Evolutionary conservation across 1,140 invertebrate genomes (phyloP), one percentile per base, ranked within the genome.

Genomic region (Drosophila varians): DNA sequence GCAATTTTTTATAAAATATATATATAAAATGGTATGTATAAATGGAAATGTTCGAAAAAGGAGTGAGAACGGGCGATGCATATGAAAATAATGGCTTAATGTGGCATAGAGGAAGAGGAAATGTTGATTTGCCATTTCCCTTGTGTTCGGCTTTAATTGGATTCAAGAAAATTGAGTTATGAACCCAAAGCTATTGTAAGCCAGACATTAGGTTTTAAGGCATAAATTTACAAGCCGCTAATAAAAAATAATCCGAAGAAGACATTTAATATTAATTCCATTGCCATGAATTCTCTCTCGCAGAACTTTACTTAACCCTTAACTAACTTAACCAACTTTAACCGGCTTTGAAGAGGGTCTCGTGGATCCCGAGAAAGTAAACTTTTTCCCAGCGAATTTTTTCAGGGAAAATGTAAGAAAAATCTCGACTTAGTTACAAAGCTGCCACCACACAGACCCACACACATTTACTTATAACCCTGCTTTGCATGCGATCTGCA

Each of bases 401-500:
- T 8, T 6, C 40, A 9, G 7, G 64, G 14, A 45, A 60, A 60
- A 40, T 31, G 26, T 51, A 71, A 38, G 53, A 31, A 71, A 71
- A 72, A 25, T 60, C 34, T 52, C 40, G 47, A 53, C 42, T 72
- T 71, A 70, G 53, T 60, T 71, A 71, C 55, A 71, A 61, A 61
- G 53, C 65, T 58, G 53, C 18, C 42, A 2, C 16, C 54, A 34
- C 16, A 36, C 9, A 36, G 3, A 9, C 14, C 21, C 48, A 54
- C 16, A n/a, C 12, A 56, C 31, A 57, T 52, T 38, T 51, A 51
- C 25, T 23, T 60, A 65, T 26, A 26, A n/a, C 43, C 36, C 58
- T 64, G 60, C 62, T 66, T 66, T 70, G 49, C 49, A 70, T 69
- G 68, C 70, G 48, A 72, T 57, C 62, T 61, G 60, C 25, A 53